phyloP scores from a whole-genome alignment of 2,888 invertebrate species.

The Glomeris marginata region DNA sequence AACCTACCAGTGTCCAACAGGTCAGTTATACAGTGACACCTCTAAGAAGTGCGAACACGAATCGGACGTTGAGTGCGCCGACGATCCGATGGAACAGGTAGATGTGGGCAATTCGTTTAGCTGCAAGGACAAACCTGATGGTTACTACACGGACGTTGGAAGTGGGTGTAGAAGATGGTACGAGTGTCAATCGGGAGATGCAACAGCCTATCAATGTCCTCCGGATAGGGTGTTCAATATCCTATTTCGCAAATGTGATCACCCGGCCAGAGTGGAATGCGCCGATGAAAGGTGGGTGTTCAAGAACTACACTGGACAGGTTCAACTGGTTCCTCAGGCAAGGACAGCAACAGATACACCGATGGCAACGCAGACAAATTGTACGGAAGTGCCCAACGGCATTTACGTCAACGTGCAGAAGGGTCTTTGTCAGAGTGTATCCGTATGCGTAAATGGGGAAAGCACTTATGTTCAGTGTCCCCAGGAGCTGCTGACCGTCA shows the following conservation, averaged over 20 bases:
- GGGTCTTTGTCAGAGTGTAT: slow-evolving; percentile 10
- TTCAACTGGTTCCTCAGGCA: neutral
- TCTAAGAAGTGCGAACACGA: no score
- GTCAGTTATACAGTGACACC: no score
- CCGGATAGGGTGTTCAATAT: slow-evolving; percentile 16
- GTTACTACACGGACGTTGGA: slow-evolving; percentile 15
- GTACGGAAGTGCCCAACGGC: slow-evolving; percentile 14
- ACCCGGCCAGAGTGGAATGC: slow-evolving; percentile 14
- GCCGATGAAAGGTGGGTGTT: slow-evolving; percentile 10
- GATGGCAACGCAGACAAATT: slow-evolving; percentile 5
- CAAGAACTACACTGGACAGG: slow-evolving; percentile 3
- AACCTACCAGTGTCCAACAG: neutral
- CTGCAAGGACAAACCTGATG: slow-evolving; percentile 17
- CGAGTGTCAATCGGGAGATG: slow-evolving; percentile 14
- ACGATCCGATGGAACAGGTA: neutral
- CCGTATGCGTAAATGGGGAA: slow-evolving; percentile 13
- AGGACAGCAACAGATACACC: neutral
- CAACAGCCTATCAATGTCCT: slow-evolving; percentile 16
- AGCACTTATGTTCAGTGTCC: neutral
- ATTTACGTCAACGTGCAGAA: slow-evolving; percentile 14
- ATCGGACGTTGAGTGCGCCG: neutral
- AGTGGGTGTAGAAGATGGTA: slow-evolving; percentile 17
- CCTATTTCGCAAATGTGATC: slow-evolving; percentile 14
- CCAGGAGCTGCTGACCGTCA: neutral
- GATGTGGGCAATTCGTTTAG: neutral